Conservation (phyloP, 2,888 invertebrate genomes). For the Penaeus monodon region DNA sequence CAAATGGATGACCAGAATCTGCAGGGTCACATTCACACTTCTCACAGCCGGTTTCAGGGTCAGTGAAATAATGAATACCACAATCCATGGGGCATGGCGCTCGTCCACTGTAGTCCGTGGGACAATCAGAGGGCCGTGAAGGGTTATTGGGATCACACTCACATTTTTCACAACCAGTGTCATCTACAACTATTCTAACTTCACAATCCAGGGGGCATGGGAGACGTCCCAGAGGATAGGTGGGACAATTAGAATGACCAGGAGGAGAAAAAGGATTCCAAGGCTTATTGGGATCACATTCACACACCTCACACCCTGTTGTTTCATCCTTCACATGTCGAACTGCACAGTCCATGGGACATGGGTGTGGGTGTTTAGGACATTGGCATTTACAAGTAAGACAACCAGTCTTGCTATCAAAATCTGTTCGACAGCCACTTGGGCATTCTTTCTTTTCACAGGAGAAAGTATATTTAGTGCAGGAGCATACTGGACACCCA, state of each 20-base stretch:
- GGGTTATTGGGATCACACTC: slow-evolving; percentile 6
- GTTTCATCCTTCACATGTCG: neutral
- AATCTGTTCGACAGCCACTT: neutral
- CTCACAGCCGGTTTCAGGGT: slow-evolving; percentile 1
- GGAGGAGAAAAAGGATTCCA: neutral
- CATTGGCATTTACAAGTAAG: slow-evolving; percentile 28
- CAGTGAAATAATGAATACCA: neutral
- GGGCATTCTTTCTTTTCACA: slow-evolving; percentile 31
- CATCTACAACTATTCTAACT: neutral
- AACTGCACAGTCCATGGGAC: slow-evolving; percentile 28
- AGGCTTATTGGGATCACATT: slow-evolving; percentile 21
- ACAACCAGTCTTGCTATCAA: slow-evolving; percentile 36
- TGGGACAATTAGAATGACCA: neutral
- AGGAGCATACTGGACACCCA: slow-evolving; percentile 20
- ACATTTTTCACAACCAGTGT: slow-evolving; percentile 16
- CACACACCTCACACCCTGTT: slow-evolving; percentile 29
- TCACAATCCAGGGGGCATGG: neutral
- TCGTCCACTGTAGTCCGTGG: neutral
- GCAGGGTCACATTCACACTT: slow-evolving; percentile 17
- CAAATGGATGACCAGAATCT: neutral
- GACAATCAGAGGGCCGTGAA: neutral
- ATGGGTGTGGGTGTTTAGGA: neutral
- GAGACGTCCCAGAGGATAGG: neutral
- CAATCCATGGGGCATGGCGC: slow-evolving; percentile 8
- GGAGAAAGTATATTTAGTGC: slow-evolving; percentile 11